phyloP scores from a whole-genome alignment of 2,113 vertebrate species.

The Rhabdornis inornatus region DNA sequence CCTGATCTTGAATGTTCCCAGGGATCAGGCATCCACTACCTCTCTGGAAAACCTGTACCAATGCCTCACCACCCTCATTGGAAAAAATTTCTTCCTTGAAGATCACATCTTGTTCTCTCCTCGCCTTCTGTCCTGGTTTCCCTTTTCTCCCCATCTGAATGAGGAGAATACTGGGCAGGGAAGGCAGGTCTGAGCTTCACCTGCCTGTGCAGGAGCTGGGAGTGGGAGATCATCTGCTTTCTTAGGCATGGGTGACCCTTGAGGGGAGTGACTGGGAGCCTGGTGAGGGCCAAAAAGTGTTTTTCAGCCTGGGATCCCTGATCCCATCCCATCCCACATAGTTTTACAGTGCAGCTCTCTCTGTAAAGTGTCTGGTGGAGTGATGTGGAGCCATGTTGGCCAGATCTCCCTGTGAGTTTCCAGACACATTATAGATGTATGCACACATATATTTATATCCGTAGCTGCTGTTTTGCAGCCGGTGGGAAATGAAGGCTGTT shows the following conservation, averaged over 20 bases:
- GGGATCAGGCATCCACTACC: background rate
- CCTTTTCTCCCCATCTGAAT: background rate
- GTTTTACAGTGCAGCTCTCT: background rate
- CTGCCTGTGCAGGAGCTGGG: background rate
- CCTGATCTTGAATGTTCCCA: background rate
- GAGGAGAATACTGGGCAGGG: background rate
- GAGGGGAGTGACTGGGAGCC: background rate
- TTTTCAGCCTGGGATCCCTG: background rate
- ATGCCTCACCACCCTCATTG: background rate
- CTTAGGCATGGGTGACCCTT: background rate
- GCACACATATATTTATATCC: background rate
- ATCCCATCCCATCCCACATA: background rate
- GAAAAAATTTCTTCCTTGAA: background rate
- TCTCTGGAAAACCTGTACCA: background rate
- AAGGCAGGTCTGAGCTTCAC: background rate
- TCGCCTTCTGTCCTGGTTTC: background rate
- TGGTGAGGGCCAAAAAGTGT: background rate
- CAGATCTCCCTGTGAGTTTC: background rate
- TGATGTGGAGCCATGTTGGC: background rate
- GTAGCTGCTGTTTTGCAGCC: background rate
- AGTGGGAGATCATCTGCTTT: background rate
- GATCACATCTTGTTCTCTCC: background rate
- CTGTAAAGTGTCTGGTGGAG: background rate
- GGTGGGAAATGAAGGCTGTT: conserved; percentile 4
- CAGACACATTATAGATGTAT: background rate